Evolutionary conservation across 2,797 vertebrate genomes (phyloP), one percentile per base, ranked within the genome.

Genomic region (Crenichthys baileyi): DNA sequence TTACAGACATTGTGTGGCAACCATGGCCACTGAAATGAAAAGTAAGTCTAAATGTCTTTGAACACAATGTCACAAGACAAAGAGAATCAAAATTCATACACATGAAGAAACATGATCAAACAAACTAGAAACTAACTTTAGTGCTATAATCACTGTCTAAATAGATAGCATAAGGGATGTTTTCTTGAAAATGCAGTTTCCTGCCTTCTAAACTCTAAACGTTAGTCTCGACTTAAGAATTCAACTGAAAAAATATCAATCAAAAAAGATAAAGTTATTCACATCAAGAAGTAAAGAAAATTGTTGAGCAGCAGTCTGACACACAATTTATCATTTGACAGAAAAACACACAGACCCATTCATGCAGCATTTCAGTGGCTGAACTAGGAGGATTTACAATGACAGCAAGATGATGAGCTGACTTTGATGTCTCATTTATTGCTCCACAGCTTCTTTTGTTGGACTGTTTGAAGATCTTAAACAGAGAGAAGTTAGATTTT

Each of bases 351-450:
- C 83, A 75, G 41, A 79, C 73, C 85, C 85, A 85, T 85, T 92
- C 89, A 90, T 50, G 72, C 31, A 3, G 31, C 67, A 61, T 82
- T 83, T 90, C 79, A 89, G 76, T 79, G n/a, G 75, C 36, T 73
- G 83, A 83, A 92, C 89, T 92, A 80, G 92, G 80, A 88, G 84
- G 68, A 89, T 75, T 83, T 39, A 71, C 75, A 83, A 85, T 72
- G 80, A 65, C 75, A 68, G 72, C 36, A 74, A 41, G 67, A 77
- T 82, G 74, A 76, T 53, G 76, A 74, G 71, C 56, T 39, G 83
- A 74, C 84, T 94, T 92, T 95, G 91, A 94, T 91, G 92, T 87
- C 48, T 82, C 89, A 92, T 94, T 94, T 88, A 94, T 92, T 85
- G 73, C 78, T 67, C 41, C 70, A 76, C 16, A 26, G 77, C 80